These are phyloP conservation scores for Coendou prehensilis DNA, from an alignment of 2,797 vertebrate species.

Conservation along the genomic window DNA sequence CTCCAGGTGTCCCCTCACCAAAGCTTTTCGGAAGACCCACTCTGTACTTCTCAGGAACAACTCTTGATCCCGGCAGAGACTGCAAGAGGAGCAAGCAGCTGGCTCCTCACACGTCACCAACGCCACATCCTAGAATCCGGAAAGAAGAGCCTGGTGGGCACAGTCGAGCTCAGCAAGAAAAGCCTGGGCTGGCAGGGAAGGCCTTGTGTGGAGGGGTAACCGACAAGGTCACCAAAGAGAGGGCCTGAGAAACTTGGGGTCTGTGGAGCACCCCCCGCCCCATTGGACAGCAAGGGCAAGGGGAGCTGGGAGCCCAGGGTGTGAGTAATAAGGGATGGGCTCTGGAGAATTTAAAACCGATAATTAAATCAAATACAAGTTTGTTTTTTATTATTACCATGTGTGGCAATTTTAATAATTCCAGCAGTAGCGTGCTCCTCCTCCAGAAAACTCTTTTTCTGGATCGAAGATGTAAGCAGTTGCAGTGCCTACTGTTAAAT, in stretches of 20 bases:
- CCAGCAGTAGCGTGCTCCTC: not conserved
- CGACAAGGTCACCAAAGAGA: not conserved
- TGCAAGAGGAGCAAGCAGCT: not conserved
- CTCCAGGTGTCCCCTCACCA: not conserved
- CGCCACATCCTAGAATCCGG: not conserved
- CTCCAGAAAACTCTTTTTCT: not conserved
- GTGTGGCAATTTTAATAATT: not conserved
- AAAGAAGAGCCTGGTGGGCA: not conserved
- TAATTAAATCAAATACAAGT: not conserved
- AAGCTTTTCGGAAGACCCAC: not conserved
- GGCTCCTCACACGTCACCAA: not conserved
- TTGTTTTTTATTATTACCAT: not conserved
- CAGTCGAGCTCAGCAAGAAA: not conserved
- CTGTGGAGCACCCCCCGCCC: not conserved
- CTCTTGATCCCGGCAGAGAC: not conserved
- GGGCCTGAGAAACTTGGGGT: not conserved
- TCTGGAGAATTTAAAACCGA: not conserved
- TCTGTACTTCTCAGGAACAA: not conserved
- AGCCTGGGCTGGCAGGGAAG: not conserved
- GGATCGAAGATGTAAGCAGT: not conserved
- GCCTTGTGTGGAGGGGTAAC: no score
- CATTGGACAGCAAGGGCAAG: no score
- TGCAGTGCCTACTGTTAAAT: not conserved
- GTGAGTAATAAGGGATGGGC: not conserved
- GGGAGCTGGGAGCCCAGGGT: not conserved